Percentiles rank a stretch among this genome's conserved stretches.
These are phyloP conservation scores for Darevskia nairensis DNA, from an alignment of 2,797 vertebrate genomes.

Conservation along the genomic window DNA sequence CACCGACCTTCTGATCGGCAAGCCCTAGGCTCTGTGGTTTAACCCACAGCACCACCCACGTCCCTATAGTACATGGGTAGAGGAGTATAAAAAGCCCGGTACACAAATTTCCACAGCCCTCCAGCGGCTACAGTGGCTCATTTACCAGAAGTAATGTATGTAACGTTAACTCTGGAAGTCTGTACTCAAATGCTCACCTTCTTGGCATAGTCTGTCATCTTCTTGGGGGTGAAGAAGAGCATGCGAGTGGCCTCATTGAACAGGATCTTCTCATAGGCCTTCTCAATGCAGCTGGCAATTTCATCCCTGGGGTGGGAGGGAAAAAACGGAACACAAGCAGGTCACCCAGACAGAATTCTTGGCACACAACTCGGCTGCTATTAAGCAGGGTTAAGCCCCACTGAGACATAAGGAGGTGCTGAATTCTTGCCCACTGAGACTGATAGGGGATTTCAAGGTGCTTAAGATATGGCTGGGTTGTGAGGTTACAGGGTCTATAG, in stretches of 20 bases:
- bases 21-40: too few relatives aligned
- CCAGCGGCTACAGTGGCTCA: too few relatives aligned
- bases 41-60: too few relatives aligned
- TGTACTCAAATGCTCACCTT: constrained; percentile 79
- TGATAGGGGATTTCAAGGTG: not conserved
- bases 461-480: not conserved
- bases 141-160: too few relatives aligned
- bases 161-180: too few relatives aligned
- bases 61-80: not conserved
- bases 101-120: too few relatives aligned
- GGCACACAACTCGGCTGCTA: too few relatives aligned
- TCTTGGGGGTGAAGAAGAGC: constrained; percentile 93
- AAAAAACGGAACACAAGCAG: not conserved
- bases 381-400: too few relatives aligned
- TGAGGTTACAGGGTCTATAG: not conserved
- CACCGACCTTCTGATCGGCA: too few relatives aligned
- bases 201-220: constrained; percentile 96
- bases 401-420: not conserved
- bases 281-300: constrained; percentile 94
- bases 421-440: not conserved
- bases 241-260: constrained; percentile 91
- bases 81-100: not conserved
- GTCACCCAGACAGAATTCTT: too few relatives aligned
- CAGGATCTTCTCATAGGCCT: constrained; percentile 94
- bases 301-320: constrained; percentile 83